A percentile compares a stretch with the other conserved stretches of the same genome.
Conservation (phyloP, 2,888 invertebrate species). For the Heliconius ismenius region DNA sequence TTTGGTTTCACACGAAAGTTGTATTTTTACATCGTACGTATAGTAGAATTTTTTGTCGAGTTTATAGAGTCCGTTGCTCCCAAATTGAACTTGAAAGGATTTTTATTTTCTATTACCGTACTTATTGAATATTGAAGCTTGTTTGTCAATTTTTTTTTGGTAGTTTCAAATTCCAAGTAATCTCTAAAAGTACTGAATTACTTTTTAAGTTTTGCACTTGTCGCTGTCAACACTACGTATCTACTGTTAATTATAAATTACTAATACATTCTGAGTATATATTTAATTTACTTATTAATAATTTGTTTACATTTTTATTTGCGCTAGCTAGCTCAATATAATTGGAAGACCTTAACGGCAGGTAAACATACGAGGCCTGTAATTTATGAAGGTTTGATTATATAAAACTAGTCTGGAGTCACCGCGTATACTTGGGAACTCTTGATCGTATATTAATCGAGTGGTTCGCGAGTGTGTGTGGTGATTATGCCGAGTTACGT, state of each 20-base stretch:
- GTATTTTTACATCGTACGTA: conserved; percentile 5
- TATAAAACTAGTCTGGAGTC: conserved; percentile 28
- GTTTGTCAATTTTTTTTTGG: neutral
- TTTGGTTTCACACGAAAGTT: conserved; percentile 21
- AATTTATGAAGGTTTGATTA: conserved; percentile 23
- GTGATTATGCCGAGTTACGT: conserved; percentile 31
- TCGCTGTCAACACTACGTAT: neutral
- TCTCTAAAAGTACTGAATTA: neutral
- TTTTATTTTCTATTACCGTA: conserved; percentile 14
- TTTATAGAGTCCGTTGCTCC: conserved; percentile 12
- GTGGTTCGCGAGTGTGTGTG: conserved; percentile 30
- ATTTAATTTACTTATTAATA: neutral
- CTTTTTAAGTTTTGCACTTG: neutral
- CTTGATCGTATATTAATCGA: conserved; percentile 36
- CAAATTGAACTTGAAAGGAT: conserved; percentile 14
- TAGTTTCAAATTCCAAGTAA: neutral
- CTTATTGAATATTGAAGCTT: neutral
- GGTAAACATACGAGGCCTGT: conserved; percentile 21
- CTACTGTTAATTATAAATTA: neutral
- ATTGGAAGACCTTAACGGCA: conserved; percentile 21
- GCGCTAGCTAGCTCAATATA: conserved; percentile 11
- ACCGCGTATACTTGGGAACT: conserved; percentile 23
- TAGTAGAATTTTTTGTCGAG: conserved; percentile 10
- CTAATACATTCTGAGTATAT: neutral
- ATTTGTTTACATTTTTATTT: conserved; percentile 22